Evolutionary conservation across 1,140 invertebrate genomes (phyloP).

Genomic region (Frieseomelitta varia): DNA sequence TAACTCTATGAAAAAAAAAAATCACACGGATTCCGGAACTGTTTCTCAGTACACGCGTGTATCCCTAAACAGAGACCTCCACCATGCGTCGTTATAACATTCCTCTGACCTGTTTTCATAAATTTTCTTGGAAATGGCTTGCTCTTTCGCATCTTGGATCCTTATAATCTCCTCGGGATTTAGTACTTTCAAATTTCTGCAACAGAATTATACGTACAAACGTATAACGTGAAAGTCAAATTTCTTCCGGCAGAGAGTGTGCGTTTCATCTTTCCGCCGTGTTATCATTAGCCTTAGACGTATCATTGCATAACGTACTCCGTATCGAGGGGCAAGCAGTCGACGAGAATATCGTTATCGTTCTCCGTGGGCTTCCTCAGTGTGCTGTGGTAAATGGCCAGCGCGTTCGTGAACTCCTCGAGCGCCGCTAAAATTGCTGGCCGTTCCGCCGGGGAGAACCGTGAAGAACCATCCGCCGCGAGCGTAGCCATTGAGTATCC

Average conservation of each 20-base stretch:
- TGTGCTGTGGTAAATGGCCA: slow-evolving; percentile 75
- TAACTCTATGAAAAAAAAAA: too few species aligned
- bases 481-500: slow-evolving; percentile 32
- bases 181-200: slow-evolving; percentile 32
- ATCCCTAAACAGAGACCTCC: too few species aligned
- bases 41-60: too few species aligned
- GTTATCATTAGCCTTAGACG: neutral
- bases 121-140: slow-evolving; percentile 66
- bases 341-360: slow-evolving; percentile 20
- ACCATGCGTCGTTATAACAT: neutral
- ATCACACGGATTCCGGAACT: too few species aligned
- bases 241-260: neutral
- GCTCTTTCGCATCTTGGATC: slow-evolving; percentile 56
- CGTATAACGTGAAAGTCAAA: neutral
- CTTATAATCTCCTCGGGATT: neutral
- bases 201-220: neutral
- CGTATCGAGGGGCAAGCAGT: slow-evolving; percentile 19
- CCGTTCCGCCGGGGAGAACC: slow-evolving; percentile 41
- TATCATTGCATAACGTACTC: slow-evolving; percentile 37
- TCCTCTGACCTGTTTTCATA: slow-evolving; percentile 68
- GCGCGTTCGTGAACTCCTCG: slow-evolving; percentile 73
- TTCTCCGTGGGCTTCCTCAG: slow-evolving; percentile 66
- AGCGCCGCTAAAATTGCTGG: slow-evolving; percentile 67
- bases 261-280: neutral
- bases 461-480: slow-evolving; percentile 7